Conservation (phyloP, 2,113 vertebrate species). For the Lipotes vexillifer region DNA sequence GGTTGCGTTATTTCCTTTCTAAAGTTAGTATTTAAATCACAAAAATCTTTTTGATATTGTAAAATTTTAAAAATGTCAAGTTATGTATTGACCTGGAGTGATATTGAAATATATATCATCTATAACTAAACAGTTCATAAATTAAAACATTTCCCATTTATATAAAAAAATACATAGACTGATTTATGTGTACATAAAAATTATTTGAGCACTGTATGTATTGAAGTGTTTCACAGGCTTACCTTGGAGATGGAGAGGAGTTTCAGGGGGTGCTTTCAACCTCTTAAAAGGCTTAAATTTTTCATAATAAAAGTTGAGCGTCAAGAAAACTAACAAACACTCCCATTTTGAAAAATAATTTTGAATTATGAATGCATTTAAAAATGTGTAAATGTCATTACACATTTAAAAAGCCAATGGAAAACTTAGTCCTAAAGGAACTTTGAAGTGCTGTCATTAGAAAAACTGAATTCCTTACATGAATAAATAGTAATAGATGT, state of each 20-base stretch:
- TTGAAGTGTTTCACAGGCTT: background rate
- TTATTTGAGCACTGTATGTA: background rate
- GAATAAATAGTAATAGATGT: background rate
- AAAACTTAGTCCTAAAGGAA: background rate
- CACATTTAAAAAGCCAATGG: background rate
- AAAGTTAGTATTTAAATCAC: slow-evolving; percentile 13
- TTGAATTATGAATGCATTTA: background rate
- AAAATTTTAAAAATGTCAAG: background rate
- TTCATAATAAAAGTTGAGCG: background rate
- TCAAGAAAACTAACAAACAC: background rate
- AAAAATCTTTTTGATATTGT: background rate
- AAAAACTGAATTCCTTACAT: background rate
- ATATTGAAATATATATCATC: background rate
- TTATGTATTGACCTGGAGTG: background rate
- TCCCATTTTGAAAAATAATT: background rate
- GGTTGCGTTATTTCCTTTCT: background rate
- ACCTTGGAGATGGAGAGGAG: background rate
- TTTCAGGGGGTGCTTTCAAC: background rate
- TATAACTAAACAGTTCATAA: background rate
- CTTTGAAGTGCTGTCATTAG: background rate
- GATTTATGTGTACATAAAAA: background rate
- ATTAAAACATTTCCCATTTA: background rate
- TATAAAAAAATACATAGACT: background rate
- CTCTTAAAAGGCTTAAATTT: background rate
- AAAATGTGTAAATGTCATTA: background rate